Percentiles rank a stretch among this genome's conserved stretches.
Evolutionary conservation across 2,113 vertebrate genomes (phyloP).

Genomic region (Bubalus kerabau): DNA sequence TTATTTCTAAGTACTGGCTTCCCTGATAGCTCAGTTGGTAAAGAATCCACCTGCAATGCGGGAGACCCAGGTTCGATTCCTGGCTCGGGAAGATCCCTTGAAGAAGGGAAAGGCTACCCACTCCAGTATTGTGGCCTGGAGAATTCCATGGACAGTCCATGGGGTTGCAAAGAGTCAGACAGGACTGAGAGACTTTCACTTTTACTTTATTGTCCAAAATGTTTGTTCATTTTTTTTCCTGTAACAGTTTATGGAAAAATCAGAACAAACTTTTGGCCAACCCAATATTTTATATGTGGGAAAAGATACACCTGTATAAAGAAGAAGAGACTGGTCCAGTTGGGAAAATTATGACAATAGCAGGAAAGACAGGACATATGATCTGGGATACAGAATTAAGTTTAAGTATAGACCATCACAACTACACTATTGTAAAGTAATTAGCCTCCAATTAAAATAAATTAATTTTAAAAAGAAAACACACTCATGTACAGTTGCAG

Average conservation of each 20-base stretch:
- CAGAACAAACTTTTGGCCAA: neutral
- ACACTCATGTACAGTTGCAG: neutral
- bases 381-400: neutral
- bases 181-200: neutral
- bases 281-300: neutral
- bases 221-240: neutral
- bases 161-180: fast-evolving
- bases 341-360: neutral
- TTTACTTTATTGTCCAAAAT: neutral
- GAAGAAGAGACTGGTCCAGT: neutral
- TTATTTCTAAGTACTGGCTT: neutral
- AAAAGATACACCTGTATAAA: neutral
- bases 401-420: neutral
- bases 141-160: neutral
- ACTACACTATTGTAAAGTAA: neutral
- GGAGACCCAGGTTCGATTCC: fast-evolving
- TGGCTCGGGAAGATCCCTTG: neutral
- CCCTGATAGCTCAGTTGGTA: neutral
- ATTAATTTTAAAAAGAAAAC: neutral
- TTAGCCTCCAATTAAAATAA: neutral
- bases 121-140: neutral
- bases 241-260: neutral
- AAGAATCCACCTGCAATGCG: neutral
- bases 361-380: neutral
- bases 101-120: neutral